Evolutionary conservation across 2,113 vertebrate species (phyloP), one percentile per base, ranked within the genome.

Genomic region (Sprattus sprattus): DNA sequence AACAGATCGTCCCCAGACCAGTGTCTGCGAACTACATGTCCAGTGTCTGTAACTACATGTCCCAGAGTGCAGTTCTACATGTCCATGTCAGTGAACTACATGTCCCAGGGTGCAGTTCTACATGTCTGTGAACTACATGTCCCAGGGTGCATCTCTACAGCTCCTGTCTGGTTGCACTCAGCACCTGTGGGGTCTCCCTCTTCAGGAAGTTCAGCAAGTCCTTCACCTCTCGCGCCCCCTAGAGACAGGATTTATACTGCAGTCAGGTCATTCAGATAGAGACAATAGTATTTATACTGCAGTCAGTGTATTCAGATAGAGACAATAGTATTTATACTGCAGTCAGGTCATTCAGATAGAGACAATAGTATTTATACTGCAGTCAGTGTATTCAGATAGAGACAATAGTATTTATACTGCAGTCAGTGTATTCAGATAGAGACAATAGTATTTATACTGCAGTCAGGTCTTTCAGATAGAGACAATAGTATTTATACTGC

Each of bases 201-300:
- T 92, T 93, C 88, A 95, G 83, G 75, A 95, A 96, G 81, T 81
- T 90, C 50, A 96, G 86, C 83, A 95, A 92, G 86, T 95, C 94
- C 75, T 89, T 93, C 45, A 96, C 87, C 84, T 95, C 94, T 4
- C 94, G 93, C 2, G 44, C 83, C 0, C 94, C 94, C 95, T 96
- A 84, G 57, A 78, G 88, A 83, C 49, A 52, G 25, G 6, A 20
- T 22, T n/a, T 64, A n/a, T 22, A 64, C 20, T 22, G 57, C 54
- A 57, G 13, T 57, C 15, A 16, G 54, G 0, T 0, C 54, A 81
- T 39, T 39, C 39, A 39, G 39, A 39, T 39, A 39, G 39, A 39
- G 39, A 39, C 39, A 39, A 39, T 39, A 39, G 39, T 44, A 46
- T 46, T 81, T 45, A 18, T 46, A 45, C 20, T 81, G 39, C 45